Evolutionary conservation across 2,113 vertebrate genomes (phyloP).

Genomic region (Stigmatopora nigra): DNA sequence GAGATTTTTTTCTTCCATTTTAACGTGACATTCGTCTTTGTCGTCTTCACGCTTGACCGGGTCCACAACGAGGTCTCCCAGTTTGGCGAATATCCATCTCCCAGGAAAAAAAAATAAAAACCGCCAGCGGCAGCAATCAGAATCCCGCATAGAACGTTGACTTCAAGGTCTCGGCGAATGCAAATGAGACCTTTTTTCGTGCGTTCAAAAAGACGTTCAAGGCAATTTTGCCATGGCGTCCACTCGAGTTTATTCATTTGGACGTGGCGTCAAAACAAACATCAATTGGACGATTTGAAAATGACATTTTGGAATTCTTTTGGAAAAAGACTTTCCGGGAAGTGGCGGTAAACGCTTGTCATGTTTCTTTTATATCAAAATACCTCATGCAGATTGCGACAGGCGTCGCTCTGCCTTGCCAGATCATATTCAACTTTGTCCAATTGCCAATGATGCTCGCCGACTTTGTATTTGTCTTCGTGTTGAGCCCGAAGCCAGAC

Average conservation of each 20-base stretch:
- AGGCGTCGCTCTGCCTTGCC: not conserved
- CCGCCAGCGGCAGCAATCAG: constrained; percentile 21
- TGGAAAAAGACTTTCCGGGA: constrained; percentile 13
- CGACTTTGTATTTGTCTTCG: constrained; percentile 10
- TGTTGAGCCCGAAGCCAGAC: not conserved
- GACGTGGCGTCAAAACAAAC: constrained; percentile 32
- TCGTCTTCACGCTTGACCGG: constrained; percentile 31
- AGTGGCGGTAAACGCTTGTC: constrained; percentile 18
- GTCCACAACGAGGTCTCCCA: constrained; percentile 7
- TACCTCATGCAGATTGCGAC: constrained; percentile 17
- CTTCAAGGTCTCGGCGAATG: constrained; percentile 10
- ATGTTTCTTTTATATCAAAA: constrained; percentile 34
- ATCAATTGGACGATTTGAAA: constrained; percentile 45
- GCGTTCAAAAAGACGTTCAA: constrained; percentile 24
- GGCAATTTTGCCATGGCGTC: constrained; percentile 13
- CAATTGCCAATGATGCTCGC: constrained; percentile 6
- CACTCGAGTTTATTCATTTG: constrained; percentile 31
- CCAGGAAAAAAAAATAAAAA: not conserved
- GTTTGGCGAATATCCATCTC: constrained; percentile 26
- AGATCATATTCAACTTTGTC: constrained; percentile 15
- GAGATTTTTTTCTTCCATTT: not conserved
- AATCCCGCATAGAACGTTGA: constrained; percentile 12
- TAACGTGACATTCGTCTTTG: constrained; percentile 23
- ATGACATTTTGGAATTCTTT: constrained; percentile 29
- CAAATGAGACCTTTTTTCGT: constrained; percentile 14